Evolutionary conservation across 2,113 vertebrate genomes (phyloP).

Genomic region (Casuarius casuarius): DNA sequence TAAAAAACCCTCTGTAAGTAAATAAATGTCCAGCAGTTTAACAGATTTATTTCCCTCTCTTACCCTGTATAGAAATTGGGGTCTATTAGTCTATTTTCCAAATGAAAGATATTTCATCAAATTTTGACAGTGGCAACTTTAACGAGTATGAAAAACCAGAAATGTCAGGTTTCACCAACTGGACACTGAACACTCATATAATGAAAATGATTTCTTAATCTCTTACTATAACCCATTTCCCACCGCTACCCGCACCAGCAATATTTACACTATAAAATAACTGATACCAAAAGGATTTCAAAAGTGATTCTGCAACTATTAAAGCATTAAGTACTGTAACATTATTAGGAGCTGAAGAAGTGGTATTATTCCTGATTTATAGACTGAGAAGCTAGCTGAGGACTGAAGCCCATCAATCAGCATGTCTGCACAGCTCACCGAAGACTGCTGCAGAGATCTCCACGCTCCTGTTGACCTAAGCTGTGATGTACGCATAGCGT

Average conservation of each 20-base stretch:
- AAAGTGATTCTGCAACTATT: not conserved
- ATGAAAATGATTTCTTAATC: not conserved
- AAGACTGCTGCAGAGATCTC: not conserved
- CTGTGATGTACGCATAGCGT: not conserved
- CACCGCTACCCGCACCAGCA: not conserved
- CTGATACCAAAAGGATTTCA: not conserved
- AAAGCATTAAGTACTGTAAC: not conserved
- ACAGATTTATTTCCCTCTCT: constrained; percentile 27
- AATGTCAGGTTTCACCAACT: not conserved
- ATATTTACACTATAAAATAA: not conserved
- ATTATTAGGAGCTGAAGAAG: not conserved
- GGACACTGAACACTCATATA: not conserved
- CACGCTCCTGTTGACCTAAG: not conserved
- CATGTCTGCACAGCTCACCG: not conserved
- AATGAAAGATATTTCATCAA: not conserved
- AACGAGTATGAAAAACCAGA: not conserved
- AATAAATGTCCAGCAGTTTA: constrained; percentile 12
- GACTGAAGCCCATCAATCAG: not conserved
- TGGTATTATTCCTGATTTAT: not conserved
- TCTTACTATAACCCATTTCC: not conserved
- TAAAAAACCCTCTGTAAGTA: not conserved
- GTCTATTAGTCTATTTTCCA: not conserved
- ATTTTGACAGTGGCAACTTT: not conserved
- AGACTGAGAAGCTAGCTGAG: not conserved
- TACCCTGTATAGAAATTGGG: not conserved